Evolutionary conservation across 2,113 vertebrate species (phyloP), one percentile per base, ranked within the genome.

Genomic region (Ctenodactylus gundi): DNA sequence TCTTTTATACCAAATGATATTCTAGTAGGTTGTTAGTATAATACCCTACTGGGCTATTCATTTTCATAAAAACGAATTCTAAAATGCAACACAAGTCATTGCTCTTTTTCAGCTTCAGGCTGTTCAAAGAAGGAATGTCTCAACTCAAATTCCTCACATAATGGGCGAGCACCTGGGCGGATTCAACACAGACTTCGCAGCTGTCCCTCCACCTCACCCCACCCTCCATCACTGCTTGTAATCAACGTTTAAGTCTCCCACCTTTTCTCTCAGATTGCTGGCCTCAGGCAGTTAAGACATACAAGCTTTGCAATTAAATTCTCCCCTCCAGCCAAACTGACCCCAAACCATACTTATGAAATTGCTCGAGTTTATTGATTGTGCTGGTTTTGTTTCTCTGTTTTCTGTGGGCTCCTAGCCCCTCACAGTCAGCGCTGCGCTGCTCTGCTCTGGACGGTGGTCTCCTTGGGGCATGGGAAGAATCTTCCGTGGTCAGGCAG

Each of bases 261-360:
- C 55, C 64, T 90, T 85, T 55, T 7, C 5, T 46, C 44, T 88
- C 73, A 58, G 34, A 73, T 64, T 85, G 84, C 85, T 96, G 92
- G 92, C 96, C 82, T 85, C 80, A 57, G 97, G 97, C 96, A 80
- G 72, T 83, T 21, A 55, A 96, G 65, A 92, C 82, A 60, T 1
- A 77, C 88, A 72, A 92, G 49, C 81, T 93, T 95, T 95, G 94
- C 96, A 97, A 97, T 97, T 97, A 97, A 96, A 96, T 95, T 95
- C 90, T 96, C 53, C 94, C 97, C 94, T 96, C 94, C 2, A 0
- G 95, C 85, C 95, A 97, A 90, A 85, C 82, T 83, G 94, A 96
- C 92, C 96, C 68, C 88, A 94, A 92, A 94, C 58, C 0, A 0
- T 64, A 77, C 39, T 95, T 90, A 90, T 0, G 17, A 94, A 94